A percentile compares a stretch with the other conserved stretches of the same genome.
phyloP scores from a whole-genome alignment of 1,140 invertebrate species.

The Globodera rostochiensis region DNA sequence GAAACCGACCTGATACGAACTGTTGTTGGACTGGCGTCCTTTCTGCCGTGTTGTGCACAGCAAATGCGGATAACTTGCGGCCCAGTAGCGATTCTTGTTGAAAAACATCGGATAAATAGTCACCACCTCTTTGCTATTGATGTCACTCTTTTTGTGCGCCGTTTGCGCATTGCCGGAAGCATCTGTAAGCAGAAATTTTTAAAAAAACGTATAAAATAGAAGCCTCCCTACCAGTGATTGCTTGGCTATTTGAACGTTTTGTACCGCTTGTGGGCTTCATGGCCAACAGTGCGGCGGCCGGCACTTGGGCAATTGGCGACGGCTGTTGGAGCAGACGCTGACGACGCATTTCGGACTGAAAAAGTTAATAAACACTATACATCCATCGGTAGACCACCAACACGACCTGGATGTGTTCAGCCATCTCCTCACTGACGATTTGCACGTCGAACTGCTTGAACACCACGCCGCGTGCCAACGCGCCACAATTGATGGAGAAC shows the following conservation, averaged over 20 bases:
- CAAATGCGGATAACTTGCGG: constrained; percentile 63
- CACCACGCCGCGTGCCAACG: constrained; percentile 50
- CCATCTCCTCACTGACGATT: constrained; percentile 62
- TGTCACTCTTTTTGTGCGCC: constrained; percentile 64
- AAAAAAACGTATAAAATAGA: constrained; percentile 19
- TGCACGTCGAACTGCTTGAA: constrained; percentile 54
- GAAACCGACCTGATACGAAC: constrained; percentile 58
- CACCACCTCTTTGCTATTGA: constrained; percentile 63
- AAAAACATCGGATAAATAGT: constrained; percentile 65
- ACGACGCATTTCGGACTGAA: constrained; percentile 61
- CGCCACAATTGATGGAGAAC: constrained; percentile 58
- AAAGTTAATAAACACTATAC: not conserved
- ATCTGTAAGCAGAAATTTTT: constrained; percentile 41
- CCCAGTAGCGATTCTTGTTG: constrained; percentile 61
- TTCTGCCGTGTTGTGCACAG: constrained; percentile 64
- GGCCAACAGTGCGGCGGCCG: constrained; percentile 55
- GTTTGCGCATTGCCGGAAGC: constrained; percentile 50
- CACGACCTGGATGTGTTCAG: constrained; percentile 62
- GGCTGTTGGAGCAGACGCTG: constrained; percentile 64
- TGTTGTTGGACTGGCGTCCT: constrained; percentile 62
- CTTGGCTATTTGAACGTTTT: constrained; percentile 49
- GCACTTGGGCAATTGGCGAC: constrained; percentile 55
- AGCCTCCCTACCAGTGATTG: constrained; percentile 23
- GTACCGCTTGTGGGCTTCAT: constrained; percentile 55
- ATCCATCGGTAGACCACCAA: not conserved